These are phyloP conservation scores for Nothoprocta pentlandii DNA, from an alignment of 2,113 vertebrate genomes.

Conservation along the genomic window DNA sequence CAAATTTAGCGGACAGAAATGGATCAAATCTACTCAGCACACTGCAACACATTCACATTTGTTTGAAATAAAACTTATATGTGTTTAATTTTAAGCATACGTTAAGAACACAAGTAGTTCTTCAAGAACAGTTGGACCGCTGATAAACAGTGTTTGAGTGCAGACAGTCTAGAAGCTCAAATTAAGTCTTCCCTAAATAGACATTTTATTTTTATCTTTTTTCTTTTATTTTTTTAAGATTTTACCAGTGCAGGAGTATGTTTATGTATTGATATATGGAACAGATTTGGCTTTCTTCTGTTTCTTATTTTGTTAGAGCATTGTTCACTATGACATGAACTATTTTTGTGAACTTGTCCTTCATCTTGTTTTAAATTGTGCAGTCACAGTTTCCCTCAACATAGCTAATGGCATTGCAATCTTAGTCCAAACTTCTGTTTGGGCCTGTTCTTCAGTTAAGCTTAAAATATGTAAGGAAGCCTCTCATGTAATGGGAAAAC, in stretches of 20 bases:
- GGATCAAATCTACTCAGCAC: slow-evolving; percentile 3
- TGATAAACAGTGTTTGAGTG: neutral
- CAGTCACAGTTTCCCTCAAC: slow-evolving; percentile 26
- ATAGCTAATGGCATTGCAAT: slow-evolving; percentile 60
- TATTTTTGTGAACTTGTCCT: slow-evolving; percentile 62
- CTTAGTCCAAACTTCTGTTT: slow-evolving; percentile 71
- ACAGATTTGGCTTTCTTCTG: slow-evolving; percentile 76
- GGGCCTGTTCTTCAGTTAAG: slow-evolving; percentile 59
- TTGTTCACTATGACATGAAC: slow-evolving; percentile 62
- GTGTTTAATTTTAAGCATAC: neutral
- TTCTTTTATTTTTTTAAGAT: slow-evolving; percentile 42
- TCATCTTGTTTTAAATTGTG: neutral
- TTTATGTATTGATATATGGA: slow-evolving; percentile 25
- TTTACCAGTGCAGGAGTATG: slow-evolving; percentile 32
- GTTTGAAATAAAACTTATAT: neutral
- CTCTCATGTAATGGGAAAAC: slow-evolving; percentile 80
- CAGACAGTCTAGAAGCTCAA: slow-evolving; percentile 21
- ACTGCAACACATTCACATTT: neutral
- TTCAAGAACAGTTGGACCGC: neutral
- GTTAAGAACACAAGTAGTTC: neutral
- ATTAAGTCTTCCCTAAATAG: slow-evolving; percentile 54
- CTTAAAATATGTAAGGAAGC: slow-evolving; percentile 75
- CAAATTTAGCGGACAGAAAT: slow-evolving; percentile 22
- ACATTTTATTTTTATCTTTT: slow-evolving; percentile 28
- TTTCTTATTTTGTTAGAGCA: slow-evolving; percentile 69